phyloP scores from a whole-genome alignment of 2,113 vertebrate species.

The Murina feae region DNA sequence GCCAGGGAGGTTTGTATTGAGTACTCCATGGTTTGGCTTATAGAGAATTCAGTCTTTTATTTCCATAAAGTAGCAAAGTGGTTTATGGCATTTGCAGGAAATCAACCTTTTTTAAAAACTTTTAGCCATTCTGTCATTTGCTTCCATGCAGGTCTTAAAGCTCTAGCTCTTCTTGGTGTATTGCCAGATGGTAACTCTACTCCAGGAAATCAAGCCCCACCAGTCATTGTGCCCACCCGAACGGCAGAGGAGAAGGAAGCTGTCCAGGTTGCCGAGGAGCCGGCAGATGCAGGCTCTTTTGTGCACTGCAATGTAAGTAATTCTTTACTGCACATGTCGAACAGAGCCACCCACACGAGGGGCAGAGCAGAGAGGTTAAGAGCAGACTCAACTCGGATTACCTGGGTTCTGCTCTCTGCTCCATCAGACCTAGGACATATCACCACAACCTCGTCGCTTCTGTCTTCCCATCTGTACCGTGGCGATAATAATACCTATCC shows the following conservation, averaged over 20 bases:
- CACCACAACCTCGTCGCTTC: background rate
- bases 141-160: slow-evolving; percentile 85
- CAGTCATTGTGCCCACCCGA: slow-evolving; percentile 60
- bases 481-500: background rate
- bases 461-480: background rate
- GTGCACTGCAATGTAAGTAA: slow-evolving; percentile 60
- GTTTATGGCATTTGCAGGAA: background rate
- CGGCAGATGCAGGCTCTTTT: background rate
- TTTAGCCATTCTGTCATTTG: slow-evolving; percentile 8
- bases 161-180: slow-evolving; percentile 89
- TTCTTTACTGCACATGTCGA: background rate
- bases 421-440: background rate
- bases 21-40: background rate
- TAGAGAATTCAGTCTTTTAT: background rate
- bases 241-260: slow-evolving; percentile 71
- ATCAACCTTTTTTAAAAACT: background rate
- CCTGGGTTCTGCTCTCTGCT: background rate
- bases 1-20: background rate
- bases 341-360: accelerated
- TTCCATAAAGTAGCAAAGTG: background rate
- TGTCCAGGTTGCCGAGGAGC: background rate
- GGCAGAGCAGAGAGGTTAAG: background rate
- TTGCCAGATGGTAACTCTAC: slow-evolving; percentile 86
- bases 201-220: slow-evolving; percentile 77
- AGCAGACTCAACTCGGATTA: background rate